Conservation (phyloP, 2,113 vertebrate genomes). For the Nycticryphes semicollaris region DNA sequence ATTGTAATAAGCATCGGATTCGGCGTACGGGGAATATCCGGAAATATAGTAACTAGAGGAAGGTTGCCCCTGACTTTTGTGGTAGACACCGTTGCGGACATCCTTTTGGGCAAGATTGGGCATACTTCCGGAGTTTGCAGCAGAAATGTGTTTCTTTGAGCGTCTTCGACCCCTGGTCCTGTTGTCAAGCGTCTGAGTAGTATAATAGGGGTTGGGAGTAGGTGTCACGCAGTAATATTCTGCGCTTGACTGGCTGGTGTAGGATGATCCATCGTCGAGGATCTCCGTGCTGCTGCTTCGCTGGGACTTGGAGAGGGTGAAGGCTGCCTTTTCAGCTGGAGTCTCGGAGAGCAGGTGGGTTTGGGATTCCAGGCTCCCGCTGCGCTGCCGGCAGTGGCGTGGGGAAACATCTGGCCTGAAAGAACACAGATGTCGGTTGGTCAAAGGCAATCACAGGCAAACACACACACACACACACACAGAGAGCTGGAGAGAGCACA, state of each 20-base stretch:
- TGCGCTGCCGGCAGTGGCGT: conserved; percentile 87
- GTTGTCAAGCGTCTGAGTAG: conserved; percentile 79
- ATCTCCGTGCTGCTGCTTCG: conserved; percentile 95
- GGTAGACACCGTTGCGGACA: conserved; percentile 72
- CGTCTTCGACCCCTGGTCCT: conserved; percentile 81
- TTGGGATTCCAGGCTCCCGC: conserved; percentile 94
- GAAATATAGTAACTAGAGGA: conserved; percentile 87
- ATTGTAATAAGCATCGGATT: conserved; percentile 79
- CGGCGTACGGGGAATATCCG: conserved; percentile 78
- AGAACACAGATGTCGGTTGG: background rate
- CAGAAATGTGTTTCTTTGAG: conserved; percentile 83
- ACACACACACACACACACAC: background rate
- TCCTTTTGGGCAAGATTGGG: conserved; percentile 92
- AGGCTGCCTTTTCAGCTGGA: conserved; percentile 71
- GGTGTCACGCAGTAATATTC: conserved; percentile 82
- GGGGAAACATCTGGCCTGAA: conserved; percentile 80
- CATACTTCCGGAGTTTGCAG: conserved; percentile 91
- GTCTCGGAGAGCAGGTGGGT: conserved; percentile 79
- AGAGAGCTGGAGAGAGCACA: background rate
- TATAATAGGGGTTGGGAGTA: conserved; percentile 69
- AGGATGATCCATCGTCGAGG: conserved; percentile 92
- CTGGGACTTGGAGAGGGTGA: conserved; percentile 77
- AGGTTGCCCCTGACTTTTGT: conserved; percentile 75
- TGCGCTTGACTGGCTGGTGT: conserved; percentile 94
- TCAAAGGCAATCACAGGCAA: background rate